Evolutionary conservation across 1,140 invertebrate species (phyloP).

Genomic region (Dendroctonus ponderosae): DNA sequence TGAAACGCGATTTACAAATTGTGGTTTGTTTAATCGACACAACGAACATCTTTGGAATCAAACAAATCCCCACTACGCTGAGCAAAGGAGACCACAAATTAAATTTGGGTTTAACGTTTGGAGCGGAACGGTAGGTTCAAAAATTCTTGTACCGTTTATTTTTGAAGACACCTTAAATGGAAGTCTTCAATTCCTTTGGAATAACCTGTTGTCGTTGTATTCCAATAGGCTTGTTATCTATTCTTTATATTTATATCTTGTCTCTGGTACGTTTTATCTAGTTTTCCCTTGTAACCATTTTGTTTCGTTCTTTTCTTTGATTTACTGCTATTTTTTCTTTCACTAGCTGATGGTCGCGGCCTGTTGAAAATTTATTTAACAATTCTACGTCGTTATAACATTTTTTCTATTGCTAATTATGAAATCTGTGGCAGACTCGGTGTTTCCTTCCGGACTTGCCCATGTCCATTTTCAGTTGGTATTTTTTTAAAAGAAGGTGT

Average conservation of each 20-base stretch:
- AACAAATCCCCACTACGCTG: too few species aligned
- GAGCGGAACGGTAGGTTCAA: too few species aligned
- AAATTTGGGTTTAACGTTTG: too few species aligned
- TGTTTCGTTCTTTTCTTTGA: slow-evolving; percentile 5
- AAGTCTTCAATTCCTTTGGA: too few species aligned
- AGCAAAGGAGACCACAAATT: too few species aligned
- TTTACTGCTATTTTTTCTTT: background rate
- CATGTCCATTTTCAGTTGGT: background rate
- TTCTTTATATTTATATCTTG: background rate
- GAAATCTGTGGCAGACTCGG: background rate
- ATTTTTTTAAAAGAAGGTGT: background rate
- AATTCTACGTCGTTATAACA: background rate
- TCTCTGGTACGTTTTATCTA: background rate
- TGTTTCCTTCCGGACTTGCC: background rate
- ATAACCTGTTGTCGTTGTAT: background rate
- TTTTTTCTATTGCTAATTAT: background rate
- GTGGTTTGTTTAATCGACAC: too few species aligned
- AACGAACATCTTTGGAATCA: too few species aligned
- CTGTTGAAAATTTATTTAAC: background rate
- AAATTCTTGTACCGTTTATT: too few species aligned
- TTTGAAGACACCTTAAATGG: too few species aligned
- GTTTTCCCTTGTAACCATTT: background rate
- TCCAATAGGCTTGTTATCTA: background rate
- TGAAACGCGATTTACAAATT: too few species aligned
- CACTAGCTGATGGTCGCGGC: background rate